These are phyloP conservation scores for Orthonyx spaldingii DNA, from an alignment of 2,113 vertebrate genomes.

Conservation along the genomic window DNA sequence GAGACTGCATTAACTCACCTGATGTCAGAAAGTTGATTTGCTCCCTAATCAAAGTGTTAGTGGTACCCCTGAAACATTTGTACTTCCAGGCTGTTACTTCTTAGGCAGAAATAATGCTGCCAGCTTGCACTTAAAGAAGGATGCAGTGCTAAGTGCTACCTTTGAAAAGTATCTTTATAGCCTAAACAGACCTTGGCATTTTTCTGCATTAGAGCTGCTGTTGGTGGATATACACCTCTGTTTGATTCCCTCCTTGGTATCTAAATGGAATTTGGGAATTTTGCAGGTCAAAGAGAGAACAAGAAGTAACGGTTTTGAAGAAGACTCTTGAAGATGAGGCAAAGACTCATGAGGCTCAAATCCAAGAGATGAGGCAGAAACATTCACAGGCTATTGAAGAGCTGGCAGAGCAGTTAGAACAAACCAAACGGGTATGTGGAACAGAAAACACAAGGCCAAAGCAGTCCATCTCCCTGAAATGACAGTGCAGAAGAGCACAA, in stretches of 20 bases:
- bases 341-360: conserved; percentile 85
- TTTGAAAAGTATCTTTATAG: neutral
- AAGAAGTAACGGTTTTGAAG: conserved; percentile 91
- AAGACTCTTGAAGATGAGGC: conserved; percentile 90
- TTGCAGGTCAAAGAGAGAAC: conserved; percentile 89
- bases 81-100: neutral
- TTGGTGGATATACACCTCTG: neutral
- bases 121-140: neutral
- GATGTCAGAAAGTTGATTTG: neutral
- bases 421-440: conserved; percentile 86
- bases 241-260: neutral
- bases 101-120: neutral
- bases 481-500: neutral
- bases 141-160: neutral
- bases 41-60: neutral
- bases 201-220: neutral
- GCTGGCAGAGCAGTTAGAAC: conserved; percentile 94
- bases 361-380: conserved; percentile 92
- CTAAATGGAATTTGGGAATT: neutral
- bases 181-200: neutral
- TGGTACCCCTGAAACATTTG: neutral
- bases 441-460: neutral
- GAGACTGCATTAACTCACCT: neutral
- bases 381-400: conserved; percentile 91
- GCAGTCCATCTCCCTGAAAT: neutral